A percentile compares a stretch with the other conserved stretches of the same genome.
Conservation (phyloP, 2,113 vertebrate species). For the Halichoerus grypus region DNA sequence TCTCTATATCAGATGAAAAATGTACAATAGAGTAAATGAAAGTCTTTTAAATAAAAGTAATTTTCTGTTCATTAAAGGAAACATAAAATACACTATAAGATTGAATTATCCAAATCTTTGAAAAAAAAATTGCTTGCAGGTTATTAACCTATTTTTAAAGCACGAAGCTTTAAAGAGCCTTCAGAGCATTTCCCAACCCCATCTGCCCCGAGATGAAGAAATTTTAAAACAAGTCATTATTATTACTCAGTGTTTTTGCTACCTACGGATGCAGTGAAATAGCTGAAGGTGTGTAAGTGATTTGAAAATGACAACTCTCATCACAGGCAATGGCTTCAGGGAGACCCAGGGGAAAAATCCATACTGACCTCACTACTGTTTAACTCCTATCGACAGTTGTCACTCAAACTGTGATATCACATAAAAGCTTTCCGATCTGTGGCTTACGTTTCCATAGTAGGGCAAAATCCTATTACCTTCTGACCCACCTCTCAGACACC, state of each 20-base stretch:
- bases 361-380: slow-evolving; percentile 89
- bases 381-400: slow-evolving; percentile 90
- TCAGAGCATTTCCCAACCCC: slow-evolving; percentile 65
- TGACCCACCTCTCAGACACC: slow-evolving; percentile 88
- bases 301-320: slow-evolving; percentile 89
- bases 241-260: slow-evolving; percentile 73
- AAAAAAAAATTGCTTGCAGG: slow-evolving; percentile 75
- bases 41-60: slow-evolving; percentile 87
- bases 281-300: slow-evolving; percentile 82
- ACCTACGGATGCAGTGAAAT: slow-evolving; percentile 76
- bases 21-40: slow-evolving; percentile 84
- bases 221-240: slow-evolving; percentile 58
- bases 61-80: slow-evolving; percentile 89
- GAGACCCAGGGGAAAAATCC: slow-evolving; percentile 88
- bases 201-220: slow-evolving; percentile 20
- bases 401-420: slow-evolving; percentile 90
- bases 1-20: slow-evolving; percentile 86
- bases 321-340: slow-evolving; percentile 85
- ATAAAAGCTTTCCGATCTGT: slow-evolving; percentile 92
- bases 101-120: slow-evolving; percentile 84
- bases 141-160: slow-evolving; percentile 85
- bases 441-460: slow-evolving; percentile 91
- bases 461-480: slow-evolving; percentile 92
- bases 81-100: slow-evolving; percentile 84
- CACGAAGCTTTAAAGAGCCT: slow-evolving; percentile 37